Evolutionary conservation across 2,113 vertebrate genomes (phyloP).

Genomic region (Leucosticte australis): DNA sequence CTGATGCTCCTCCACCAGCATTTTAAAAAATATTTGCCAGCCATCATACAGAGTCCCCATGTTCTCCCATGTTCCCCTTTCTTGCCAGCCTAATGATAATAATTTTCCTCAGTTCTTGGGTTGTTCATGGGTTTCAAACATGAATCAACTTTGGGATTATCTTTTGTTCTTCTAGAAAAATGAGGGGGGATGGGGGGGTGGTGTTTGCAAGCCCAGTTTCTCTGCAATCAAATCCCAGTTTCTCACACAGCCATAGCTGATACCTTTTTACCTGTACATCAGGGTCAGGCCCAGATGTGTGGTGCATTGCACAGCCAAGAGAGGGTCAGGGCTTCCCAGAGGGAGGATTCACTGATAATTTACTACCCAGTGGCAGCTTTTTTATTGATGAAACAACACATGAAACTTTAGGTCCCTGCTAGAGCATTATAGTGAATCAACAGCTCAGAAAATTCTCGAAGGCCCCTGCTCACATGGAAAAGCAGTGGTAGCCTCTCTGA

Average conservation of each 20-base stretch:
- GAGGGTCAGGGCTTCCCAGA: not conserved
- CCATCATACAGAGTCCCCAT: not conserved
- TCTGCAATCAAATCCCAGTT: not conserved
- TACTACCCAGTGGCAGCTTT: not conserved
- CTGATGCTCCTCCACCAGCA: not conserved
- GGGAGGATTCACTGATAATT: not conserved
- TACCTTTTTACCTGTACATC: not conserved
- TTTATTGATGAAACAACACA: not conserved
- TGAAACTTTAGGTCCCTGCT: not conserved
- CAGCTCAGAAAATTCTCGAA: not conserved
- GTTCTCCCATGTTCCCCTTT: not conserved
- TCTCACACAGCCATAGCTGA: not conserved
- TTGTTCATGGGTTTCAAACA: not conserved
- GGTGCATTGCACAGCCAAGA: not conserved
- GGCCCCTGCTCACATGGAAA: not conserved
- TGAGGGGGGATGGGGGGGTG: accelerated
- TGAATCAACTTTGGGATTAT: not conserved
- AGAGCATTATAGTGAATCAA: not conserved
- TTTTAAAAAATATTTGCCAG: not conserved
- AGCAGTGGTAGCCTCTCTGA: not conserved
- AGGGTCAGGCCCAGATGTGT: not conserved
- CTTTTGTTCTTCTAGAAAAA: not conserved
- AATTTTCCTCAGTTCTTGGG: not conserved
- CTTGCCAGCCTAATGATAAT: not conserved
- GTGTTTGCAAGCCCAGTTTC: not conserved